Conservation (phyloP, 2,888 invertebrate species). For the Hipparchia semele region DNA sequence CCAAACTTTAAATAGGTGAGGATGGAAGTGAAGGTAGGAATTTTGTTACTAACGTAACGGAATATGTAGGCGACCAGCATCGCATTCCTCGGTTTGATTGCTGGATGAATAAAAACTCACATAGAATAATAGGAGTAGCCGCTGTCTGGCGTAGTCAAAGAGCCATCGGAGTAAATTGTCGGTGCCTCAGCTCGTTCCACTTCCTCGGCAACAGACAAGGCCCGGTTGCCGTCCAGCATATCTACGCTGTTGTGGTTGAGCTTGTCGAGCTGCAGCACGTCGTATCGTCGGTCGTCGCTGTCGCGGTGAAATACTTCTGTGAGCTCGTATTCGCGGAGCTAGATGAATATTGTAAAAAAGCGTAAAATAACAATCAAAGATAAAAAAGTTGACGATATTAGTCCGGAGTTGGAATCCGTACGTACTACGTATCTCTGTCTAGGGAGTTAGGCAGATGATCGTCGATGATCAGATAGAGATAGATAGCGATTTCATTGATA, state of each 20-base stretch:
- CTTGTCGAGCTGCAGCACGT: slow-evolving; percentile 86
- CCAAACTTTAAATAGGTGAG: too few relatives aligned
- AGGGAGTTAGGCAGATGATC: not conserved
- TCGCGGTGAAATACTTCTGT: slow-evolving; percentile 93
- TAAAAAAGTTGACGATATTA: too few relatives aligned
- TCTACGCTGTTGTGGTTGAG: slow-evolving; percentile 82
- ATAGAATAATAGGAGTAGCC: slow-evolving; percentile 75
- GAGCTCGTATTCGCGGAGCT: slow-evolving; percentile 94
- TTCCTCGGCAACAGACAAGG: slow-evolving; percentile 90
- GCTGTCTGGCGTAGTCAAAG: slow-evolving; percentile 71
- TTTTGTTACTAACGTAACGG: too few relatives aligned
- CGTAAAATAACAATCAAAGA: too few relatives aligned
- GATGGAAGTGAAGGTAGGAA: too few relatives aligned
- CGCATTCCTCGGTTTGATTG: too few relatives aligned
- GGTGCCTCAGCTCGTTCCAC: slow-evolving; percentile 88
- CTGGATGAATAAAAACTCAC: slow-evolving; percentile 50
- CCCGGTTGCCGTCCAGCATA: slow-evolving; percentile 87
- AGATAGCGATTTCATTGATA: not conserved
- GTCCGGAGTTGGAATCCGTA: too few relatives aligned
- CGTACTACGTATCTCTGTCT: too few relatives aligned
- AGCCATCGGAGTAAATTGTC: slow-evolving; percentile 78
- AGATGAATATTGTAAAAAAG: not conserved
- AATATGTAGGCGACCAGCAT: too few relatives aligned
- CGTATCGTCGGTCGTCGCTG: slow-evolving; percentile 90
- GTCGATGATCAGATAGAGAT: not conserved